Percentiles rank a stretch among this genome's conserved stretches.
phyloP scores from a whole-genome alignment of 2,888 invertebrate species.

The Vanessa cardui region DNA sequence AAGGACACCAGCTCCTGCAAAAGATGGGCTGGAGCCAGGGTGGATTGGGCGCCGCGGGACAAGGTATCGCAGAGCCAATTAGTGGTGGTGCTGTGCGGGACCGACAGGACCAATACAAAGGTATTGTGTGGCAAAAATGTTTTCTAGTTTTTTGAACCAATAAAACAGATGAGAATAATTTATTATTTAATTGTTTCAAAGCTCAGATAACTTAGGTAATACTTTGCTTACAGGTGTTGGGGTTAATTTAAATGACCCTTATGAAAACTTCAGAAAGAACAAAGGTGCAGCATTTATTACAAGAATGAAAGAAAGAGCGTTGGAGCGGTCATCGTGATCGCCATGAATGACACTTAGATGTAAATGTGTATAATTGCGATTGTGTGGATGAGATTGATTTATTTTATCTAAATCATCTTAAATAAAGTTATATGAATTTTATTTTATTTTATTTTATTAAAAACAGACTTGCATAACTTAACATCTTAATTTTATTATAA shows the following conservation, averaged over 20 bases:
- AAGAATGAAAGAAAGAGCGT: constrained; percentile 94
- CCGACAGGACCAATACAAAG: constrained; percentile 94
- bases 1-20: constrained; percentile 97
- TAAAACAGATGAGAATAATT: too few species aligned
- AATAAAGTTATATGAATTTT: constrained; percentile 73
- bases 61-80: constrained; percentile 97
- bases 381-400: constrained; percentile 74
- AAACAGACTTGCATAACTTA: constrained; percentile 12
- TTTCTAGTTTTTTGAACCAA: not conserved
- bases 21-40: constrained; percentile 99
- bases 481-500: constrained; percentile 29
- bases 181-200: not conserved
- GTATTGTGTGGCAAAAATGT: constrained; percentile 51
- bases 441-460: constrained; percentile 39
- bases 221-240: constrained; percentile 88
- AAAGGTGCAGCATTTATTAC: constrained; percentile 97
- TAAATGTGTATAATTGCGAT: constrained; percentile 74
- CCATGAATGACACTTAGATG: constrained; percentile 53
- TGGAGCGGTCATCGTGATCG: constrained; percentile 85
- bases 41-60: constrained; percentile 96
- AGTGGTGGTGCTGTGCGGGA: constrained; percentile 95
- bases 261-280: constrained; percentile 98
- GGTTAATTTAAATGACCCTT: constrained; percentile 95
- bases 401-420: constrained; percentile 78
- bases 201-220: not conserved